These are phyloP conservation scores for Thunnus thynnus DNA, from an alignment of 2,113 vertebrate genomes.

Conservation along the genomic window DNA sequence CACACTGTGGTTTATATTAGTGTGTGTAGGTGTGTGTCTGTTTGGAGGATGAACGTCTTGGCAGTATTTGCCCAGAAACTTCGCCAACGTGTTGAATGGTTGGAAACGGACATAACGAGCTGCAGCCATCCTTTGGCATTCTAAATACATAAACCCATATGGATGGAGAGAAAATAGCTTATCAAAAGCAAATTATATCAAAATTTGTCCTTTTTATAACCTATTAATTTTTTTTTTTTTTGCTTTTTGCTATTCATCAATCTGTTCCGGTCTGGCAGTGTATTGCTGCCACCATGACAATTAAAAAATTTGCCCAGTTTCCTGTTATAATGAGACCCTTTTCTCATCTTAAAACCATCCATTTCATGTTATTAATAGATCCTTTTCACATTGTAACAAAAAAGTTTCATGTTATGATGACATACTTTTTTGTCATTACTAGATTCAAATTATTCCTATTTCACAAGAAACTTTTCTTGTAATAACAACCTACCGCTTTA, in stretches of 20 bases:
- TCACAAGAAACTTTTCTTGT: no score
- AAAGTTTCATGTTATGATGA: no score
- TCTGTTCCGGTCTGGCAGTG: neutral
- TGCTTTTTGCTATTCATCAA: neutral
- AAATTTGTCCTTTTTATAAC: neutral
- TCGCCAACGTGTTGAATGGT: conserved; percentile 48
- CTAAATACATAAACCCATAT: conserved; percentile 4
- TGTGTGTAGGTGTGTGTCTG: conserved; percentile 32
- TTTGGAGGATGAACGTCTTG: conserved; percentile 46
- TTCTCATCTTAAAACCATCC: no score
- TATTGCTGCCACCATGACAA: no score
- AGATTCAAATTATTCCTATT: no score
- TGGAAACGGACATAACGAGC: conserved; percentile 29
- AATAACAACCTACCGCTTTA: no score
- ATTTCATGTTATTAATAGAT: no score
- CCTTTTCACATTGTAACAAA: no score
- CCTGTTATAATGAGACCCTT: no score
- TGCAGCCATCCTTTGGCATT: conserved; percentile 10
- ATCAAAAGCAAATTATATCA: neutral
- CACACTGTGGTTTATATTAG: neutral
- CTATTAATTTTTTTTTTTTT: neutral
- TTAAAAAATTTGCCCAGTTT: no score
- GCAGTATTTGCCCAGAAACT: conserved; percentile 47
- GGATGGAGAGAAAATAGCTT: neutral
- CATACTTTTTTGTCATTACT: no score